phyloP scores from a whole-genome alignment of 2,797 vertebrate species.

The Podarcis lilfordi region DNA sequence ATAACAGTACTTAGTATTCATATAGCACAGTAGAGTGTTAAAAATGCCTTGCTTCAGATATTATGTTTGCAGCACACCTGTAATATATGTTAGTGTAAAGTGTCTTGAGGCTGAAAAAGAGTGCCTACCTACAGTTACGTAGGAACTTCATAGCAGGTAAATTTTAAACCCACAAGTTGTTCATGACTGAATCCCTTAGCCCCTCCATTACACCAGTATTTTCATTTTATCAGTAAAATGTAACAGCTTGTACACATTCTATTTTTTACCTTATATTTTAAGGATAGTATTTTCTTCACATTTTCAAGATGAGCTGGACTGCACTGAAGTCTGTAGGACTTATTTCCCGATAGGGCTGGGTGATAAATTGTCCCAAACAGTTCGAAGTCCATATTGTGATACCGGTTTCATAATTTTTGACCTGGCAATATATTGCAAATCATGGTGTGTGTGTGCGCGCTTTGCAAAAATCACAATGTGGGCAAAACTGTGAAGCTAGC shows the following conservation, averaged over 20 bases:
- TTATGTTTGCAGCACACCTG: background rate
- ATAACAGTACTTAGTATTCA: background rate
- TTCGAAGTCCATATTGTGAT: too few relatives aligned
- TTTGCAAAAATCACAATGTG: too few relatives aligned
- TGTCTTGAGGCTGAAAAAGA: background rate
- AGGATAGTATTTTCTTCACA: background rate
- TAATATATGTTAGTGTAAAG: background rate
- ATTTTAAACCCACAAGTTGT: background rate
- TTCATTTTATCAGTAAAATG: background rate
- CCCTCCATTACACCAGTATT: background rate
- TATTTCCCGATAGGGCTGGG: too few relatives aligned
- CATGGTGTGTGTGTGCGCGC: too few relatives aligned
- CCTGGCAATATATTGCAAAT: too few relatives aligned
- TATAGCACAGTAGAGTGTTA: background rate
- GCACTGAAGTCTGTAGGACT: background rate
- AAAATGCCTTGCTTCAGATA: background rate
- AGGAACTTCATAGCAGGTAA: background rate
- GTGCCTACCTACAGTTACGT: background rate
- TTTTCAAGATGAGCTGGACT: background rate
- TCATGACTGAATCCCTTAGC: background rate
- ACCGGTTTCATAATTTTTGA: too few relatives aligned
- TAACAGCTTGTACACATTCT: background rate
- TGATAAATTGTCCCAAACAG: too few relatives aligned
- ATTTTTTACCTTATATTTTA: background rate
- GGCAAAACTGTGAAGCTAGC: too few relatives aligned